Percentiles rank a stretch among this genome's conserved stretches.
Evolutionary conservation across 2,113 vertebrate species (phyloP).

Genomic region (Heptranchias perlo): DNA sequence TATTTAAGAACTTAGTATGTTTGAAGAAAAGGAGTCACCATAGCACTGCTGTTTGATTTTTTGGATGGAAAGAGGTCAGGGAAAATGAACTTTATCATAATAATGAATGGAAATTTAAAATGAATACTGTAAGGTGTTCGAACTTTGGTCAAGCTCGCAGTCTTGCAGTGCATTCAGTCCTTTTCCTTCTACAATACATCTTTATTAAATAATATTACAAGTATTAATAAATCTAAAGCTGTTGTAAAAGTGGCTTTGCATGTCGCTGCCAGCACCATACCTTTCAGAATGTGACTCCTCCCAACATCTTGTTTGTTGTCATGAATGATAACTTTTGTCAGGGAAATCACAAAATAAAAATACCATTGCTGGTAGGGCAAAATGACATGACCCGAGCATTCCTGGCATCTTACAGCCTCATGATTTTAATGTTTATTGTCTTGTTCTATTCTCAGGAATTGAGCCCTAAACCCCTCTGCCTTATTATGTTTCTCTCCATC

Average conservation of each 20-base stretch:
- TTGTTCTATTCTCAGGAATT: neutral
- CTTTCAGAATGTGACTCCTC: neutral
- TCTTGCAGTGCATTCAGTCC: too few relatives aligned
- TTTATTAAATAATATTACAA: too few relatives aligned
- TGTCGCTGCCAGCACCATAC: neutral
- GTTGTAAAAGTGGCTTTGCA: neutral
- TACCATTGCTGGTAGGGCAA: neutral
- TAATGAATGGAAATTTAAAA: neutral
- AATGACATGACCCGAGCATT: too few relatives aligned
- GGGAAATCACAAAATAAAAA: neutral
- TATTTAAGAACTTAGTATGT: neutral
- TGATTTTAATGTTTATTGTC: neutral
- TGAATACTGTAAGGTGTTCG: too few relatives aligned
- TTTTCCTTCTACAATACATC: too few relatives aligned
- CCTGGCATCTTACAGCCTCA: too few relatives aligned
- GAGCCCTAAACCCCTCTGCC: neutral
- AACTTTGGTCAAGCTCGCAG: too few relatives aligned
- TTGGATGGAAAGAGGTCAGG: neutral
- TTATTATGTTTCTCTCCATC: neutral
- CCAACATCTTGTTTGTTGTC: neutral
- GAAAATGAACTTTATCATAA: neutral
- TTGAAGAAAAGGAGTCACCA: neutral
- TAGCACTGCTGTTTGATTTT: neutral
- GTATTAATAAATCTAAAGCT: too few relatives aligned
- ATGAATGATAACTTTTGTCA: neutral